Evolutionary conservation across 2,797 vertebrate species (phyloP), one percentile per base, ranked within the genome.

Genomic region (Microchirus variegatus): DNA sequence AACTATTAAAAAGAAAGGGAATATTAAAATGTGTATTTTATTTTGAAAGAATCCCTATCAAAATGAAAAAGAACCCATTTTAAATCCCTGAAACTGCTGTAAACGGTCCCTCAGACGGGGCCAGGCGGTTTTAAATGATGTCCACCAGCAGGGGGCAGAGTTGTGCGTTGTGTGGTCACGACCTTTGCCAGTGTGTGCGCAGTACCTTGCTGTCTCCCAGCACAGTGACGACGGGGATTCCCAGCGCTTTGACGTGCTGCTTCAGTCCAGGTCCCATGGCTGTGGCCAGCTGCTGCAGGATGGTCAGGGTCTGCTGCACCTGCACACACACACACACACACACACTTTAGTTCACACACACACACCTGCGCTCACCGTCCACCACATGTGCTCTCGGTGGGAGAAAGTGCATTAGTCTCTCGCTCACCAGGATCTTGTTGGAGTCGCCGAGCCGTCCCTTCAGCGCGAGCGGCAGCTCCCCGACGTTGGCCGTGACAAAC

Each of bases 141-240:
- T 26, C 26, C 26, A 26, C 3, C 26, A 26, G 26, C 26, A 26
- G 26, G 26, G 26, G 26, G 26, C 26, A 5, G 26, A 26, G 26
- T 26, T 26, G 3, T n/a, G n/a, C n/a, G n/a, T n/a, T n/a, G n/a
- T 17, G 40, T 57, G 22, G 9, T 49, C 65, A 67, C 41, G 10
- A 1, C 12, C 26, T 45, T n/a, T n/a, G n/a, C n/a, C n/a, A n/a
- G n/a, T n/a, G n/a, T n/a, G n/a, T n/a, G n/a, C n/a, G n/a, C n/a
- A n/a, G 40, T 91, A 99, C 98, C 96, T 99, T 99, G 88, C 97
- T 96, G 72, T 99, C 98, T 74, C 97, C 97, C 61, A 99, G 92
- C 19, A 98, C 96, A 1, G 96, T 96, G 79, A 99, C 93, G 13
- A 98, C 71, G 12, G 96, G 91, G 61, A 98, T 93, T 4, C 97